phyloP scores from a whole-genome alignment of 2,113 vertebrate genomes.

The Gymnobelideus leadbeateri region DNA sequence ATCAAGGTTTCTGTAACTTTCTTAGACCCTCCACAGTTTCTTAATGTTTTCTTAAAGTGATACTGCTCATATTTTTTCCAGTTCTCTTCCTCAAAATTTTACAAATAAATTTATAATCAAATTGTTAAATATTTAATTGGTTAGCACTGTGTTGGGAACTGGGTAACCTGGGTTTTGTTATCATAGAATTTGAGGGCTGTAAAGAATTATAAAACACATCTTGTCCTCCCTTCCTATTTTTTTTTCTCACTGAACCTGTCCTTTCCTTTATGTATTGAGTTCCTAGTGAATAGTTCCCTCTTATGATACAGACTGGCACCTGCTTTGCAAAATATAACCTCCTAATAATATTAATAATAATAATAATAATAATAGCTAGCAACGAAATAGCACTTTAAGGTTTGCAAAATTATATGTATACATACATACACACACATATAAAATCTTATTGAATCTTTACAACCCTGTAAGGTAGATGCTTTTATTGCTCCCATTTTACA shows the following conservation, averaged over 20 bases:
- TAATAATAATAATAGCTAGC: too few species aligned
- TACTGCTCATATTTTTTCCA: not conserved
- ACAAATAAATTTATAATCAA: not conserved
- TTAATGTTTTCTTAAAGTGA: not conserved
- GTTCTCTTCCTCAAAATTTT: not conserved
- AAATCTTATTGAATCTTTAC: too few species aligned
- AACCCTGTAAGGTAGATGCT: too few species aligned
- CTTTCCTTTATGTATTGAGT: not conserved
- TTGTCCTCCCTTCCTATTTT: not conserved
- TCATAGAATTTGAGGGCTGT: not conserved
- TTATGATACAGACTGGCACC: not conserved
- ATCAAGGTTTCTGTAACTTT: not conserved
- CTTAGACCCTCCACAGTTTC: not conserved
- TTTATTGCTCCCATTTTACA: too few species aligned
- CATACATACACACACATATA: too few species aligned
- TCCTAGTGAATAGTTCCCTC: not conserved
- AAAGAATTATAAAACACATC: not conserved
- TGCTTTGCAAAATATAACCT: not conserved
- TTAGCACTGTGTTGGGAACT: not conserved
- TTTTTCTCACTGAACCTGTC: not conserved
- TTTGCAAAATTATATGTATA: too few species aligned
- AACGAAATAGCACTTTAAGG: too few species aligned
- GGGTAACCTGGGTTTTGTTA: not conserved
- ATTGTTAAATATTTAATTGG: not conserved
- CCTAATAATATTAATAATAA: too few species aligned